Percentiles rank a stretch among this genome's conserved stretches.
These are phyloP conservation scores for Drosophila pseudotalamancana DNA, from an alignment of 2,888 invertebrate species.

Conservation along the genomic window DNA sequence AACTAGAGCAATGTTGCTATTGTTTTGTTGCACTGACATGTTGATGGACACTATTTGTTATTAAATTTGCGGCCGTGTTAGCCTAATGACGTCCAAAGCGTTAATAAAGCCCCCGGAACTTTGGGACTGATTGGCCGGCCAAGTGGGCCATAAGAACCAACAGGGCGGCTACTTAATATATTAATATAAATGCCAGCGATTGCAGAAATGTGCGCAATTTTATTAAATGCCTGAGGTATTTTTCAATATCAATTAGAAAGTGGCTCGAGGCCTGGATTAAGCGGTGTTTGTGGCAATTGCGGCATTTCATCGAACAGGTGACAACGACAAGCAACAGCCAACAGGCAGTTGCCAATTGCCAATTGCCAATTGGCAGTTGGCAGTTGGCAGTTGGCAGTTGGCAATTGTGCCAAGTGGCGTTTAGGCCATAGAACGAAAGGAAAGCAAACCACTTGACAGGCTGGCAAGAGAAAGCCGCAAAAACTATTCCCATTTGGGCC, in stretches of 20 bases:
- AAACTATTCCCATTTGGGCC: slow-evolving; percentile 41
- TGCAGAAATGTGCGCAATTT: slow-evolving; percentile 23
- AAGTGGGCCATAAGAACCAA: background rate
- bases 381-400: background rate
- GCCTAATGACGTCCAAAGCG: slow-evolving; percentile 47
- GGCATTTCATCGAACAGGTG: slow-evolving; percentile 29
- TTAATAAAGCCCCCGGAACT: slow-evolving; percentile 28
- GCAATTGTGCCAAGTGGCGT: background rate
- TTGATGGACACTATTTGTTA: slow-evolving; percentile 63
- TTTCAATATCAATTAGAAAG: slow-evolving; percentile 18
- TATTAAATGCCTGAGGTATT: slow-evolving; percentile 7
- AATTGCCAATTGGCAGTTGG: slow-evolving; percentile 5
- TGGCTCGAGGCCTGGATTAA: background rate
- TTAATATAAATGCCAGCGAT: slow-evolving; percentile 15
- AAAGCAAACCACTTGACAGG: slow-evolving; percentile 10
- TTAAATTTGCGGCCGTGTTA: slow-evolving; percentile 43
- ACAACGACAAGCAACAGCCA: background rate
- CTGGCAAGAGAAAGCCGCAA: slow-evolving; percentile 16
- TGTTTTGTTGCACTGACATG: slow-evolving; percentile 26
- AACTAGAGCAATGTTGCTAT: slow-evolving; percentile 1
- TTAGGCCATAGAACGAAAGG: slow-evolving; percentile 23
- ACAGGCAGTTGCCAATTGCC: background rate
- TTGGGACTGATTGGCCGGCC: background rate
- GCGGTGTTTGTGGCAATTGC: background rate
- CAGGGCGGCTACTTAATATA: slow-evolving; percentile 1